Base-by-base conservation (phyloP, 1,140 invertebrate species). In the Yoshiicerus persimilis region DNA sequence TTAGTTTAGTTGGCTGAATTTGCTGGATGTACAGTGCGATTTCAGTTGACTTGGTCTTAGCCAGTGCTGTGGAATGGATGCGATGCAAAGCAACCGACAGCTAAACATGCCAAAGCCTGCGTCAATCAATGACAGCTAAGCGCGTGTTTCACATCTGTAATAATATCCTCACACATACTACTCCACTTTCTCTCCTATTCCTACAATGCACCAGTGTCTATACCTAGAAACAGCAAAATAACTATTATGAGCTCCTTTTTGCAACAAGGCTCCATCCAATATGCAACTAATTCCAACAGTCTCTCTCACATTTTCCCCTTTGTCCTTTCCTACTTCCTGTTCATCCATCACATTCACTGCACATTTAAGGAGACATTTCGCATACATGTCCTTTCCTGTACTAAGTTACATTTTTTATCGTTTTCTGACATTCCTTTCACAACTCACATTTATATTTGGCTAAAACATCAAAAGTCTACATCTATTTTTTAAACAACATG, bases 131-230 rank as follows among this genome's bases (percentile, higher is more conserved):
- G 84, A 64, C 84, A 86, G 84, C 27, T 36, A 86, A 86, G 56
- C 84, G 84, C 84, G 30, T 86, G 84, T 66, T 86, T 66, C 56
- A 86, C 84, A 86, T 86, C 84, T 86, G 84, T 86, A 86, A 86
- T 86, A 56, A 64, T 80, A 80, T 80, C 75, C 75, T 32, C 75
- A 80, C 10, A 80, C 30, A n/a, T 80, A 16, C 20, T 38, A 56
- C 47, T 30, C 64, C 10, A 64, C 25, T 20, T 16, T 6, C 75
- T 80, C 20, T 9, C 5, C 13, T 66, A 66, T 80, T 25, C 27
- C 8, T 16, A 11, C 25, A 32, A 56, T 56, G n/a, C 47, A 56
- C 47, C n/a, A 11, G 39, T 41, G 16, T 10, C 2, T 41, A n/a
- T 56, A 56, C 6, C 20, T n/a, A 56, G 3, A 56, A 56, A 56